These are phyloP conservation scores for Camarhynchus parvulus DNA, from an alignment of 2,113 vertebrate genomes.

Conservation along the genomic window DNA sequence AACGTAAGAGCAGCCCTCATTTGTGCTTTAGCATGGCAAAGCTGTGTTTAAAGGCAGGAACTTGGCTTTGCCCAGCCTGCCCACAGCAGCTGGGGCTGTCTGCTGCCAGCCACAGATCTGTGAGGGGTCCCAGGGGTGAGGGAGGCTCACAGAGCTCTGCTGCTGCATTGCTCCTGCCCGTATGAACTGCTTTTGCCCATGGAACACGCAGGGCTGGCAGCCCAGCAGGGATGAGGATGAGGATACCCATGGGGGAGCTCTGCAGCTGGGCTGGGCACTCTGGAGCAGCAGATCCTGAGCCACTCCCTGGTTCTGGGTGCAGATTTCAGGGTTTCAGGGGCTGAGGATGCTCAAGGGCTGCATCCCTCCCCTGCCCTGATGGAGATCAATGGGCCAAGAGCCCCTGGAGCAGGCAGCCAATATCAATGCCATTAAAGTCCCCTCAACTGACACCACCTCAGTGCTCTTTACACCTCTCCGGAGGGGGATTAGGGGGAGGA, in stretches of 20 bases:
- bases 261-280: not conserved
- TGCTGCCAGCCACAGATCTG: not conserved
- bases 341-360: not conserved
- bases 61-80: not conserved
- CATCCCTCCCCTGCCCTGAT: not conserved
- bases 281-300: not conserved
- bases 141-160: not conserved
- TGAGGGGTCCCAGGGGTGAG: not conserved
- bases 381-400: slow-evolving; percentile 8
- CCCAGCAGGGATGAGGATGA: not conserved
- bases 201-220: not conserved
- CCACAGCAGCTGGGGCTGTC: not conserved
- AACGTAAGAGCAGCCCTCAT: not conserved
- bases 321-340: not conserved
- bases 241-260: accelerated
- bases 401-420: not conserved
- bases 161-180: not conserved
- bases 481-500: slow-evolving; percentile 40
- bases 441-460: slow-evolving; percentile 25
- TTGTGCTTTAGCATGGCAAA: not conserved
- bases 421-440: slow-evolving; percentile 27
- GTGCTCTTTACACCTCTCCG: slow-evolving; percentile 51
- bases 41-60: not conserved
- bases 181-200: not conserved
- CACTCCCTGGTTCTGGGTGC: not conserved